Base-by-base conservation (phyloP, 2,113 vertebrate genomes). In the Sinocyclocheilus maitianheensis region DNA sequence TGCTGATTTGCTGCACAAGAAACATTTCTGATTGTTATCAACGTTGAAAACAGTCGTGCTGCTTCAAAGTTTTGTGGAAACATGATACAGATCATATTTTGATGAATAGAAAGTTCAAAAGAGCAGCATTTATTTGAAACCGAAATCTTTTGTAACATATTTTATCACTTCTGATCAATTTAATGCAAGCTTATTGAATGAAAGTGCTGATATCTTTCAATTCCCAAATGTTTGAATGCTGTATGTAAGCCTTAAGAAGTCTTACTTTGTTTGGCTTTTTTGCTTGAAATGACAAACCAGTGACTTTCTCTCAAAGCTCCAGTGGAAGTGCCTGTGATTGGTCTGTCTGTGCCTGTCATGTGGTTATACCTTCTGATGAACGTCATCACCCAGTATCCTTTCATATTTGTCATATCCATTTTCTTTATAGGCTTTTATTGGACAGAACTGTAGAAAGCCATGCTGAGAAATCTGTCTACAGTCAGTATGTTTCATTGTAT, bases 301-400 rank as follows among this genome's bases (percentile, higher is more conserved):
- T 8, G 10, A 30, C 60, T 72, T 71, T 89, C 86, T 88, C 62
- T 87, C 74, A 0, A 96, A 99, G 98, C 96, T 89, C 93, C 88
- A 0, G 95, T 96, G 77, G 92, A 93, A 22, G 55, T 99, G 48
- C 97, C 97, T 0, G 90, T 89, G 63, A 1, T 97, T 0, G 95
- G 95, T 3, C 46, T 95, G 81, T 90, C 92, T 0, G 3, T 98
- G 85, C 98, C 98, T 0, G 88, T 97, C 90, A 95, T 99, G 98
- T 99, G 98, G 98, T 88, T 99, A 89, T 98, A 98, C 94, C 96
- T 99, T 85, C 86, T 97, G 82, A 93, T 98, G 95, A 99, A 99
- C 0, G 91, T 99, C 63, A 62, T 99, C 92, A 99, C 98, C 65
- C 98, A 99, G 97, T 99, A 99, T 99, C 98, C 97, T 99, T 94